Evolutionary conservation across 2,888 invertebrate genomes (phyloP), one percentile per base, ranked within the genome.

Genomic region (Standfussiana lucernea): DNA sequence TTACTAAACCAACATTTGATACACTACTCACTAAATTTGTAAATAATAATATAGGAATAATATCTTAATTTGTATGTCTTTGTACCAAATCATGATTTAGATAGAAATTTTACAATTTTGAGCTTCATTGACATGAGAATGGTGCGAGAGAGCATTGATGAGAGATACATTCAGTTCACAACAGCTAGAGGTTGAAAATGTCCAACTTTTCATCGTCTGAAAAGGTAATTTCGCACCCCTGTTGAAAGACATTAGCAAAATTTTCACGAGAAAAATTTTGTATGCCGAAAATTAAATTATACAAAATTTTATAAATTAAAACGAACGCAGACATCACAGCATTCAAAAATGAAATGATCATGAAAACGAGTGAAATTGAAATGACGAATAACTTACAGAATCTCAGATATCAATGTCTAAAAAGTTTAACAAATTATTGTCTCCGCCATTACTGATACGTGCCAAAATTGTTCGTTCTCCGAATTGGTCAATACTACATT

Each of bases 31-130:
- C 93, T 95, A 94, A 91, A 91, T 94, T 95, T 95, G 94, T 95
- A 93, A 93, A 95, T 92, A 93, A 94, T 90, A 91, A 93, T 90
- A 91, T 93, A 95, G 91, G 92, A 93, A 94, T 95, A 95, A 94
- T 95, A 95, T 94, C 95, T 95, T 95, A 95, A 93, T 95, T 96
- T 95, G 95, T 95, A 94, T 95, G 93, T 95, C 91, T 96, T 96
- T 96, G 96, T 96, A 96, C 96, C 96, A 95, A 95, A 95, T 93
- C 89, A 91, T 94, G 91, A 91, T 93, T 92, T 87, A 91, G 92
- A 90, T 89, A 90, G 88, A 91, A 88, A 87, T 88, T 88, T 88
- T 83, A 78, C 59, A 90, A 93, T 92, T 92, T 93, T 92, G 92
- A 92, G 92, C 92, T 91, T 92, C 79, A 86, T 86, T 88, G 86